These are phyloP conservation scores for Sesia apiformis DNA, from an alignment of 2,888 invertebrate species.

Conservation along the genomic window DNA sequence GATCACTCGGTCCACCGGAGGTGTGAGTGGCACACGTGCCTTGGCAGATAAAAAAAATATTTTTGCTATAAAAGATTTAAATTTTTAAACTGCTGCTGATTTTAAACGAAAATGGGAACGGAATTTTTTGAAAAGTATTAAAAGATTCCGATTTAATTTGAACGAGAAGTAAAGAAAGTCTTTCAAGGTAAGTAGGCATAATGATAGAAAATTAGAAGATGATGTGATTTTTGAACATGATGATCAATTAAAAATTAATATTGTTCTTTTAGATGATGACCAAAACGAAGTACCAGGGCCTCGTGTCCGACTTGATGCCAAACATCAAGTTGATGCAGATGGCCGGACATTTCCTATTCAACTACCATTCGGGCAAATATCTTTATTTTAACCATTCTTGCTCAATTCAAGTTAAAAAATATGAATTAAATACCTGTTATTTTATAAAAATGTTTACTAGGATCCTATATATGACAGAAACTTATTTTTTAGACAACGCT, in stretches of 20 bases:
- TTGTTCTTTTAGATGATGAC: conserved; percentile 55
- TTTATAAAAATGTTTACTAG: neutral
- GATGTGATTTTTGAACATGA: neutral
- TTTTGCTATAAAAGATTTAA: neutral
- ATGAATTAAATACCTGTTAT: neutral
- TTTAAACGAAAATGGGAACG: conserved; percentile 1
- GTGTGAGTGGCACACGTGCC: conserved; percentile 25
- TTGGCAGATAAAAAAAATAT: conserved; percentile 5
- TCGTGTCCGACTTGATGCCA: conserved; percentile 89
- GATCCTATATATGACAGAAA: neutral
- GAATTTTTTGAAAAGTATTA: neutral
- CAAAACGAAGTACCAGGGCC: conserved; percentile 72
- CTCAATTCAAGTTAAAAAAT: neutral
- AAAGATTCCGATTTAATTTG: neutral
- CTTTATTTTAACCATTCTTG: neutral
- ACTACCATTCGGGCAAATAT: conserved; percentile 79
- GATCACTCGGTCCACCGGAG: conserved; percentile 29
- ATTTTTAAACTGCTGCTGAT: neutral
- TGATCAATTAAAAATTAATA: neutral
- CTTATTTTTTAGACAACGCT: conserved; percentile 35
- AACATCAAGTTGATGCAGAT: conserved; percentile 86
- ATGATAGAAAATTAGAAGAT: neutral
- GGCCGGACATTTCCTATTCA: conserved; percentile 86
- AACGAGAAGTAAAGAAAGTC: neutral
- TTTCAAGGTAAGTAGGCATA: neutral